Base-by-base conservation (phyloP, 2,797 vertebrate species). In the Hybognathus amarus region DNA sequence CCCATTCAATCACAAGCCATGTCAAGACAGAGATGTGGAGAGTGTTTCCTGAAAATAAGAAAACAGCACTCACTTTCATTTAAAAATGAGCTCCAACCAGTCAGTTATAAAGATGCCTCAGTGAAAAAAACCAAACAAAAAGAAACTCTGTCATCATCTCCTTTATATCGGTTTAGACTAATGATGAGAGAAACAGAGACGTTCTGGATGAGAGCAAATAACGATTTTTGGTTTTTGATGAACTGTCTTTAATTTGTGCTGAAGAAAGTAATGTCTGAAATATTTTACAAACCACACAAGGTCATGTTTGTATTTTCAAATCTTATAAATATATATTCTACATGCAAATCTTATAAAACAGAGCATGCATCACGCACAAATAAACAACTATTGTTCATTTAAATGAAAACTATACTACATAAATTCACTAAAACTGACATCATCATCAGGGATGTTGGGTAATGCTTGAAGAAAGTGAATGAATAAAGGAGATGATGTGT, bases 1-100 rank as follows among this genome's bases (percentile, higher is more conserved):
- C 17, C 74, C n/a, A 76, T 76, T 76, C 54, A 56, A 59, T 76
- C 74, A 42, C 54, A 61, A 61, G 54, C 74, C 17, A 20, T 61
- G 54, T 76, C 54, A 76, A 76, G n/a, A 61, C n/a, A 12, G 54
- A 61, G 36, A n/a, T 27, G 9, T 10, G 36, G 15, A 76, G n/a
- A 76, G 1, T 7, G 0, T 56, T 73, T 27, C 20, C 27, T 66
- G 18, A 33, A 73, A 33, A 10, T 50, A 24, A 30, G 15, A 71
- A 24, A 42, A 61, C 24, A 27, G 59, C 24, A 27, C 24, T 12
- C 61, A 15, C 61, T 63, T 63, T 30, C 13, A 30, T 50, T 50
- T 71, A 50, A 27, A 22, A 73, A 73, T 33, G 1, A 6, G n/a
- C n/a, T 47, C 24, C 24, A 45, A 45, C 18, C 67, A 69, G 38